phyloP scores from a whole-genome alignment of 2,888 invertebrate genomes.

The Polyploca ridens region DNA sequence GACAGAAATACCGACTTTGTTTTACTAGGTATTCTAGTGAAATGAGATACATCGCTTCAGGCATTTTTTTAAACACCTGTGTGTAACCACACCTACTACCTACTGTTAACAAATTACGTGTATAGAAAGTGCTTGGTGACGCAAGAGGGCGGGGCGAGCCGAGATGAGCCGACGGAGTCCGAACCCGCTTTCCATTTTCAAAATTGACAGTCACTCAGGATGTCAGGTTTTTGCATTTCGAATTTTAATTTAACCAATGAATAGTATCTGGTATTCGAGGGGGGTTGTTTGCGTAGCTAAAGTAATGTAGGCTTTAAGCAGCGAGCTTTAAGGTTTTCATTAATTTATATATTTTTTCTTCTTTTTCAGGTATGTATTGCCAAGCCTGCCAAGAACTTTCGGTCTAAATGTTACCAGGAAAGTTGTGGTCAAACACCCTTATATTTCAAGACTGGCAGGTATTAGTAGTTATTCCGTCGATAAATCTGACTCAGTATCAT shows the following conservation, averaged over 20 bases:
- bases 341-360: too few species aligned
- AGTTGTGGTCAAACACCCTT: too few species aligned
- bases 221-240: neutral
- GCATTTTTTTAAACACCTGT: conserved; percentile 28
- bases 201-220: conserved; percentile 29
- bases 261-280: neutral
- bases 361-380: too few species aligned
- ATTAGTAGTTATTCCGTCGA: too few species aligned
- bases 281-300: too few species aligned
- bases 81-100: conserved; percentile 21
- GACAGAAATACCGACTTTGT: too few species aligned
- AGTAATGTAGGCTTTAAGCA: too few species aligned
- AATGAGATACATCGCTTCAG: conserved; percentile 1
- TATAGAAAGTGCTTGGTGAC: conserved; percentile 66
- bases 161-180: conserved; percentile 46
- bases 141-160: conserved; percentile 48
- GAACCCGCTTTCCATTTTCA: conserved; percentile 59
- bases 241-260: neutral
- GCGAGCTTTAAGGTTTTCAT: too few species aligned
- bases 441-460: too few species aligned
- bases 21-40: neutral
- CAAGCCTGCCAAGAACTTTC: too few species aligned
- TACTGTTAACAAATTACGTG: conserved; percentile 43
- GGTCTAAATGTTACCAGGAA: too few species aligned
- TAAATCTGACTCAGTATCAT: too few species aligned